Evolutionary conservation across 1,140 invertebrate species (phyloP).

Genomic region (Mizuhopecten yessoensis): DNA sequence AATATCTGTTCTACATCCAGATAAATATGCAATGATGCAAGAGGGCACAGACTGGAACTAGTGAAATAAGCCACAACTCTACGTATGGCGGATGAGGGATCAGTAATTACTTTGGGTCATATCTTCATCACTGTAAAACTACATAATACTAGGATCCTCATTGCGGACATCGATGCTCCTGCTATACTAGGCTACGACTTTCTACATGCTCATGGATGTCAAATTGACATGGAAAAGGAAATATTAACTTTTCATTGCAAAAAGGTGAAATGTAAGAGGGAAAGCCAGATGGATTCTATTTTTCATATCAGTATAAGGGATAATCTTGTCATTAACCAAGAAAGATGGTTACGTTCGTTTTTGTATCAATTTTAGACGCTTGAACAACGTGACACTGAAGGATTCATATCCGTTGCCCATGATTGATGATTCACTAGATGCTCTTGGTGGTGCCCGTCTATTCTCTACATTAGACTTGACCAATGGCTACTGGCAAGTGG

Average conservation of each 20-base stretch:
- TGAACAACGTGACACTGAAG: constrained; percentile 68
- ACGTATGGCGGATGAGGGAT: constrained; percentile 6
- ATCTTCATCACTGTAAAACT: neutral
- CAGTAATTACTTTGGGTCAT: neutral
- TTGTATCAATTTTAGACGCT: constrained; percentile 71
- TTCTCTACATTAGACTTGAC: no score
- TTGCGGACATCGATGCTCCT: constrained; percentile 48
- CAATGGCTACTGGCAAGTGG: no score
- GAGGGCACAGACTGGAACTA: neutral
- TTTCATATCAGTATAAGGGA: neutral
- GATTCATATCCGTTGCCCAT: constrained; percentile 57
- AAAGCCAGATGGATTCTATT: neutral
- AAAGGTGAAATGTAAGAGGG: constrained; percentile 8
- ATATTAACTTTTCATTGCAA: neutral
- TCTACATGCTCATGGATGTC: constrained; percentile 40
- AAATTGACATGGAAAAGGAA: constrained; percentile 2
- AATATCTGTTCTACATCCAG: neutral
- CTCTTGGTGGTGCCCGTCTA: neutral
- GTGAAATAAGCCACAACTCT: neutral
- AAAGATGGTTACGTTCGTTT: constrained; percentile 70
- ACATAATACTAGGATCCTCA: neutral
- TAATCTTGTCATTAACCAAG: constrained; percentile 56
- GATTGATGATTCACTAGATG: constrained; percentile 61
- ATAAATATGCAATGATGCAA: constrained; percentile 41
- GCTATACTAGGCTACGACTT: constrained; percentile 48